Evolutionary conservation across 2,888 invertebrate genomes (phyloP).

Genomic region (Eupithecia vulgata): DNA sequence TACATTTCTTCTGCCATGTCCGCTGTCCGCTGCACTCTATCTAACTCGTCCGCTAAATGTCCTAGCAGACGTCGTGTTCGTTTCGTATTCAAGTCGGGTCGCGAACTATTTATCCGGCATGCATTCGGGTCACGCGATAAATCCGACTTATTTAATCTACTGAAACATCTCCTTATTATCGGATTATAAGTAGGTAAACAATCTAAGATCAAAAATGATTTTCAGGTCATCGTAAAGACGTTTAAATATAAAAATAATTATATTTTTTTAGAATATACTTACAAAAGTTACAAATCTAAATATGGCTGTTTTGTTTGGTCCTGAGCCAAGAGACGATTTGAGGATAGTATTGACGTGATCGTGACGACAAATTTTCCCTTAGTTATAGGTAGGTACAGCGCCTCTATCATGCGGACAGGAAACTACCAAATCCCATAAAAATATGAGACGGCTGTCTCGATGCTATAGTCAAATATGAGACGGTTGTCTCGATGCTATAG

Average conservation of each 20-base stretch:
- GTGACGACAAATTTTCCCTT: no score
- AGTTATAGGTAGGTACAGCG: no score
- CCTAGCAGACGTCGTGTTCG: not conserved
- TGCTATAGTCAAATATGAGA: no score
- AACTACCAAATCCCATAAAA: no score
- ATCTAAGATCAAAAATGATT: constrained; percentile 27
- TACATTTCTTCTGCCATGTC: not conserved
- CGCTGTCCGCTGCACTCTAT: not conserved
- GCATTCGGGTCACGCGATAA: constrained; percentile 73
- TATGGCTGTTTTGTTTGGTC: no score
- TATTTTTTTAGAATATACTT: no score
- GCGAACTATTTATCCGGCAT: constrained; percentile 63
- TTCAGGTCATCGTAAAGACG: not conserved
- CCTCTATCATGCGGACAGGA: no score
- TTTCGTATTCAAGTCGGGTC: constrained; percentile 48
- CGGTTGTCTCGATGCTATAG: no score
- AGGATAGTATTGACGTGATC: no score
- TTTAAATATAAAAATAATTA: not conserved
- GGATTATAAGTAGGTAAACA: constrained; percentile 28
- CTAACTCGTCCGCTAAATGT: not conserved
- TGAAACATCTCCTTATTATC: constrained; percentile 59
- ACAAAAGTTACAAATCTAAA: no score
- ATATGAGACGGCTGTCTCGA: no score
- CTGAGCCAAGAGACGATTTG: no score
- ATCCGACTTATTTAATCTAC: constrained; percentile 77